phyloP scores from a whole-genome alignment of 1,140 invertebrate genomes.

The Diprion similis region DNA sequence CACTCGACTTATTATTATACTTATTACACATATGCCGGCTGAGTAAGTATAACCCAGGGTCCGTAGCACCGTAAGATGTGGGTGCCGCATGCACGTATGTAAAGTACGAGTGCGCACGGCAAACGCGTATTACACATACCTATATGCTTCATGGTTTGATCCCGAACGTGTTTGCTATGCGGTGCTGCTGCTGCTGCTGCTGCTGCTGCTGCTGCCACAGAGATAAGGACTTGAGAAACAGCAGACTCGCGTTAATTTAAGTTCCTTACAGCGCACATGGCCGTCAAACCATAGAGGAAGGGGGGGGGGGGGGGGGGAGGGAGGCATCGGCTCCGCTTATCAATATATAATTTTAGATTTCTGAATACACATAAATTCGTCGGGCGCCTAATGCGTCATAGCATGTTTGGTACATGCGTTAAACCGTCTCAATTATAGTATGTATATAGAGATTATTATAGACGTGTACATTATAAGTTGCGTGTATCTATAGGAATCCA shows the following conservation, averaged over 20 bases:
- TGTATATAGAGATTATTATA: no score
- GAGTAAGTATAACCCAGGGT: no score
- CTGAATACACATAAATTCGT: conserved; percentile 5
- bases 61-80: no score
- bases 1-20: background rate
- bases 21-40: no score
- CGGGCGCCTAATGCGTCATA: background rate
- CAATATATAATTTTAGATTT: conserved; percentile 6
- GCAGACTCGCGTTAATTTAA: conserved; percentile 5
- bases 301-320: background rate
- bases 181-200: background rate
- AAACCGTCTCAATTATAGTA: conserved; percentile 12
- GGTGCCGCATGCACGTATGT: no score
- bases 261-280: background rate
- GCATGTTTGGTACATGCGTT: conserved; percentile 11
- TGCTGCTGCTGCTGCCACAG: background rate
- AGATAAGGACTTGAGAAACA: conserved; percentile 2
- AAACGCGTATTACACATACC: no score
- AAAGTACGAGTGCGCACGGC: no score
- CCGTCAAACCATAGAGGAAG: background rate
- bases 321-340: background rate
- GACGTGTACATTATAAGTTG: no score
- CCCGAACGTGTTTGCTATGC: background rate
- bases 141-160: background rate
- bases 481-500: no score